These are phyloP conservation scores for Trichoplusia ni DNA, from an alignment of 1,140 invertebrate genomes.

Conservation along the genomic window DNA sequence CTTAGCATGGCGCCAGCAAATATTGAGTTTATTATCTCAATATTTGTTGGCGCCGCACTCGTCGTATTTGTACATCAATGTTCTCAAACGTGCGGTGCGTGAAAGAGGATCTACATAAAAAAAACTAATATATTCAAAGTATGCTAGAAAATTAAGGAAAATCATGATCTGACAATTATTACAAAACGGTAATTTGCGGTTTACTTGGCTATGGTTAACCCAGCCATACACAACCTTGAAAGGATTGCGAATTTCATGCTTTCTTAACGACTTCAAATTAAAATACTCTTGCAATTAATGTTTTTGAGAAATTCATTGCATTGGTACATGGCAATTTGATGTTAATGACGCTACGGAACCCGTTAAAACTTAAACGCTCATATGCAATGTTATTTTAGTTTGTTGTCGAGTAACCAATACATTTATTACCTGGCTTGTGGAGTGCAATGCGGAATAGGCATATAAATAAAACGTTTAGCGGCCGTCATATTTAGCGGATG, in stretches of 20 bases:
- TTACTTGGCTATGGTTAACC: not conserved
- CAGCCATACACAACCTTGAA: constrained; percentile 14
- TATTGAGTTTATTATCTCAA: constrained; percentile 4
- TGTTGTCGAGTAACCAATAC: constrained; percentile 9
- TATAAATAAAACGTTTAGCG: constrained; percentile 42
- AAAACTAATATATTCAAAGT: no score
- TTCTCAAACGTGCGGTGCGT: not conserved
- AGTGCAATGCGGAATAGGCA: constrained; percentile 38
- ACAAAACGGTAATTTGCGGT: constrained; percentile 9
- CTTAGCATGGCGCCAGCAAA: not conserved
- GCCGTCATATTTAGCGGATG: constrained; percentile 49
- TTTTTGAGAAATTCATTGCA: constrained; percentile 1
- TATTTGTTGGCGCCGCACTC: constrained; percentile 12
- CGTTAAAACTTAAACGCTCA: not conserved
- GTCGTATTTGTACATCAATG: not conserved
- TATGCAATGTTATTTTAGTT: constrained; percentile 13
- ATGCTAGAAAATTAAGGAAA: constrained; percentile 7
- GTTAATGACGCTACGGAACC: not conserved
- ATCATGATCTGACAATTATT: constrained; percentile 5
- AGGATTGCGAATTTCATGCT: constrained; percentile 8
- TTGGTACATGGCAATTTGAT: constrained; percentile 3
- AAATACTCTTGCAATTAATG: not conserved
- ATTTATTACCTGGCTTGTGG: constrained; percentile 1
- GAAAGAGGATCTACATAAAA: constrained; percentile 11
- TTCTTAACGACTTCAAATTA: constrained; percentile 10